Evolutionary conservation across 2,113 vertebrate genomes (phyloP).

Genomic region (Propithecus coquereli): DNA sequence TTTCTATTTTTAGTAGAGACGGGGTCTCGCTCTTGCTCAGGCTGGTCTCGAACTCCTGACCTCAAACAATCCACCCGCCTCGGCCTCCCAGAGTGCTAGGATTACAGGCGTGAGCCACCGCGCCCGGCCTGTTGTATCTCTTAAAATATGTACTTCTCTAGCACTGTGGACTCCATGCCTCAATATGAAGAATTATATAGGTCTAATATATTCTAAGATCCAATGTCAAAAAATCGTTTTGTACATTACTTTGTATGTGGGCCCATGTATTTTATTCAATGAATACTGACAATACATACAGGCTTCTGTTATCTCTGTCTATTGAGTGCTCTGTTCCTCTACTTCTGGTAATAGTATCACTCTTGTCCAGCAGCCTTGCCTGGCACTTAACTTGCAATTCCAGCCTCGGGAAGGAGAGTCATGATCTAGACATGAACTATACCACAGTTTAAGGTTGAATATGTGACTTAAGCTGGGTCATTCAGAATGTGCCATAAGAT

Average conservation of each 20-base stretch:
- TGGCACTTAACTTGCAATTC: background rate
- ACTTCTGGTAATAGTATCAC: background rate
- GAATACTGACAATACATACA: background rate
- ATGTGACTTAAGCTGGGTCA: background rate
- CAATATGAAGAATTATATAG: background rate
- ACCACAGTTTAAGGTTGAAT: background rate
- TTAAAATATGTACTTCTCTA: background rate
- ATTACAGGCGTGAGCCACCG: too few species aligned
- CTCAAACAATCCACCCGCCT: too few species aligned
- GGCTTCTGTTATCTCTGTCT: background rate
- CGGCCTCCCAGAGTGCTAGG: too few species aligned
- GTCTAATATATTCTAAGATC: background rate
- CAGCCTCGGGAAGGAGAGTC: background rate
- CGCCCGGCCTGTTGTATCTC: too few species aligned
- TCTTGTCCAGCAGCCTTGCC: background rate
- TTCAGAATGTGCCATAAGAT: background rate
- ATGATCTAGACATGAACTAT: background rate
- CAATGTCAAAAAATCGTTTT: background rate
- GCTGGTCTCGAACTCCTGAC: too few species aligned
- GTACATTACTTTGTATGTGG: background rate
- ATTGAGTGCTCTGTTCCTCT: background rate
- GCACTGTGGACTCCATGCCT: background rate
- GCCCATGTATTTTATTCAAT: background rate
- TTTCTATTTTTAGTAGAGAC: too few species aligned
- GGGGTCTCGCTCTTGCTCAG: too few species aligned